Conservation (phyloP, 2,113 vertebrate genomes). For the Tenrec ecaudatus region DNA sequence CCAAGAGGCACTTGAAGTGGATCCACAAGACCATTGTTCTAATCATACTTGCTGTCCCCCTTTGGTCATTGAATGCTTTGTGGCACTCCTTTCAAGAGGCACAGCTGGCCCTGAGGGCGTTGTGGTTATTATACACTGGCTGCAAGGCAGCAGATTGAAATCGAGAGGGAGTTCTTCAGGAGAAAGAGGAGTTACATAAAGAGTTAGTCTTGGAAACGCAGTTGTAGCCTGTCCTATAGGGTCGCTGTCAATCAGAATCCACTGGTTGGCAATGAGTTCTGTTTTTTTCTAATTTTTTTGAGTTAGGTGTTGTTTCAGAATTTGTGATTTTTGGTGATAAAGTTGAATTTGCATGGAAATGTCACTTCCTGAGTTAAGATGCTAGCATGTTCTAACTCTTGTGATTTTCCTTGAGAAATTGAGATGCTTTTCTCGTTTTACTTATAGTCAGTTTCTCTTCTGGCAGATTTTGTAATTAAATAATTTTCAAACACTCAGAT, state of each 20-base stretch:
- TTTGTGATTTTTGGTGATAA: slow-evolving; percentile 7
- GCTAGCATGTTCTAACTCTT: slow-evolving; percentile 21
- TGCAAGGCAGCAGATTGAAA: too few species aligned
- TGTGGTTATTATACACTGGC: too few species aligned
- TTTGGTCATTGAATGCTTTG: neutral
- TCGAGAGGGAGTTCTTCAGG: too few species aligned
- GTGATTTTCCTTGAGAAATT: neutral
- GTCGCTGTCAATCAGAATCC: too few species aligned
- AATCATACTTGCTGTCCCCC: neutral
- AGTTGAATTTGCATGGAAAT: slow-evolving; percentile 47
- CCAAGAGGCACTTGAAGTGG: neutral
- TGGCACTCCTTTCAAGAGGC: neutral
- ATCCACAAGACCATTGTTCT: neutral
- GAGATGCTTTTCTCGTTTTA: slow-evolving; percentile 25
- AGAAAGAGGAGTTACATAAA: too few species aligned
- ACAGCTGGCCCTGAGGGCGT: neutral
- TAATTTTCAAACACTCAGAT: neutral
- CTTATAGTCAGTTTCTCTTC: slow-evolving; percentile 32
- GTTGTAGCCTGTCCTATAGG: too few species aligned
- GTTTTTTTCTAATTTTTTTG: too few species aligned
- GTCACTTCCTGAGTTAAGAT: slow-evolving; percentile 18
- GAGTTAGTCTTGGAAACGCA: too few species aligned
- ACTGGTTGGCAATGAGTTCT: too few species aligned
- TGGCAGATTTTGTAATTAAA: slow-evolving; percentile 26
- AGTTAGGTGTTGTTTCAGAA: neutral